These are phyloP conservation scores for Perodicticus potto DNA, from an alignment of 2,797 vertebrate species.

Conservation along the genomic window DNA sequence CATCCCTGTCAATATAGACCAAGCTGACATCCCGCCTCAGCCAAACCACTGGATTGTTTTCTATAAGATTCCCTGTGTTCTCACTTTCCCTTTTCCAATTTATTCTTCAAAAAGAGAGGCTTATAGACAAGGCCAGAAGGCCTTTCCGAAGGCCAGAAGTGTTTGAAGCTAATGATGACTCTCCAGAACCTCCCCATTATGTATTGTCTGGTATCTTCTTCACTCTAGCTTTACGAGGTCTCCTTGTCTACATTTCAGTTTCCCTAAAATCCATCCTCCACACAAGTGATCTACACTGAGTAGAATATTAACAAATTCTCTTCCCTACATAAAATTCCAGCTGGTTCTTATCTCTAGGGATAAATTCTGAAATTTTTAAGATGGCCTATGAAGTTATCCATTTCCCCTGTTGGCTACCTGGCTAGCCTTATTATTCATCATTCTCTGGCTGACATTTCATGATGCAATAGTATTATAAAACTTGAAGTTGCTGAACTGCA, in stretches of 20 bases:
- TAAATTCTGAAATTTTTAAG: neutral
- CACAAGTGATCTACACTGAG: neutral
- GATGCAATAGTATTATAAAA: neutral
- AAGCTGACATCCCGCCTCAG: neutral
- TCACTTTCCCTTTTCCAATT: neutral
- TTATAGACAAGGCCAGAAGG: accelerated
- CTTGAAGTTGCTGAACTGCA: neutral
- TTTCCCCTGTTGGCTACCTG: neutral
- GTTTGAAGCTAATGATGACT: neutral
- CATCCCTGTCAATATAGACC: neutral
- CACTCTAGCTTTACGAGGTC: neutral
- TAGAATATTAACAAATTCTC: neutral
- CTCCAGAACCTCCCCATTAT: neutral
- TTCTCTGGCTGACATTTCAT: neutral
- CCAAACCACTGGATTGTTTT: neutral
- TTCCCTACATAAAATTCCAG: neutral
- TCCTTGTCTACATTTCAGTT: neutral
- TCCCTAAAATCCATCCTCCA: neutral
- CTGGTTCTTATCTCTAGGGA: neutral
- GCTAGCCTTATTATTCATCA: neutral
- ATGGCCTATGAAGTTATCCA: neutral
- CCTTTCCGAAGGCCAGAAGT: neutral
- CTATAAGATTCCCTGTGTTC: neutral
- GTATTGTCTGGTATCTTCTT: neutral
- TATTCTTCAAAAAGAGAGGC: neutral